Base-by-base conservation (phyloP, 2,888 invertebrate species). In the Metalampra italica region DNA sequence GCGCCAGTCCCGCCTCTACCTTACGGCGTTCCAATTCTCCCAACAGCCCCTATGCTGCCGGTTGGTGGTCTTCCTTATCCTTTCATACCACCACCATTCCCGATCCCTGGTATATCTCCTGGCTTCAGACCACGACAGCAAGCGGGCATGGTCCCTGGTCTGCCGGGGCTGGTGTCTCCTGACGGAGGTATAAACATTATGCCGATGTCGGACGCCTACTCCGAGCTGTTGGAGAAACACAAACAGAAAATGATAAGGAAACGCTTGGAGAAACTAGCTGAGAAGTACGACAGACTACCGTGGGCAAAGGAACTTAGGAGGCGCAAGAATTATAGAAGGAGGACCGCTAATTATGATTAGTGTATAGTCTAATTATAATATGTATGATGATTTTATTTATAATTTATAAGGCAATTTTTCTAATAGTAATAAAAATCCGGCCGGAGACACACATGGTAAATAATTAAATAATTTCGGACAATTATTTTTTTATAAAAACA, bases 131-230 rank as follows among this genome's bases (percentile, higher is more conserved):
- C 11, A 9, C 29, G 7, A 9, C 29, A 12, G 9, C 50, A 64
- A 54, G 49, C 60, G 0, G 78, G 78, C 0, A 66, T 84, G 64
- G 71, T 85, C 1, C 86, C 86, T 1, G 82, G 82, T 0, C 37
- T 87, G 52, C 73, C 75, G 7, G 84, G 83, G 0, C 36, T 86
- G 1, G 79, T 84, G 0, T 66, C 77, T 1, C 54, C 54, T 0
- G 80, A 80, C 48, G 83, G 84, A 1, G 87, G 83, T 0, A 77
- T 89, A 8, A 88, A 87, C 42, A 72, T 89, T 11, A 54, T 88
- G 45, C 87, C 88, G 1, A 87, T 87, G 55, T 79, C 87, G 0
- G 87, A 87, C 43, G 80, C 57, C 0, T 87, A 85, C 50, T 62
- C 85, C 0, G 81, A 87, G 50, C 49, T 85, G 43, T 49, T 85